Evolutionary conservation across 1,140 invertebrate species (phyloP).

Genomic region (Drosophila sturtevanti): DNA sequence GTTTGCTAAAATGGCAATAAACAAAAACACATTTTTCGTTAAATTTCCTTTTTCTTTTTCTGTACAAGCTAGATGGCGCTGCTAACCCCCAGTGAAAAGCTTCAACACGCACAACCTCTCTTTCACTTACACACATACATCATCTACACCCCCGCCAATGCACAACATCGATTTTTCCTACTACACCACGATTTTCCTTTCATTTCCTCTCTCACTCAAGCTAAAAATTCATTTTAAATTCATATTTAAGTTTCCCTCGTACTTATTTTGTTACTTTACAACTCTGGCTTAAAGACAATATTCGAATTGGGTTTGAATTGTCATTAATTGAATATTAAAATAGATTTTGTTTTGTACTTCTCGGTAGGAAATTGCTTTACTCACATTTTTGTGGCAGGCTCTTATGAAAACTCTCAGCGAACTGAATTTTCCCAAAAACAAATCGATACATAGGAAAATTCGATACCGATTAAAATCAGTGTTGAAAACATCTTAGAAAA

Average conservation of each 20-base stretch:
- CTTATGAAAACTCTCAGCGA: slow-evolving; percentile 69
- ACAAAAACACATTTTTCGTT: slow-evolving; percentile 68
- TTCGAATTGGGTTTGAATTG: not conserved
- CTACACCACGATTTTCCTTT: slow-evolving; percentile 12
- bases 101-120: slow-evolving; percentile 51
- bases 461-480: not conserved
- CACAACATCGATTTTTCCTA: slow-evolving; percentile 9
- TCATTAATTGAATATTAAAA: not conserved
- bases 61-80: slow-evolving; percentile 57
- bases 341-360: not conserved
- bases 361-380: slow-evolving; percentile 45
- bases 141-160: slow-evolving; percentile 37
- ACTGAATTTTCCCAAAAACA: slow-evolving; percentile 19
- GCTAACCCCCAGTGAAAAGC: slow-evolving; percentile 64
- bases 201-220: slow-evolving; percentile 4
- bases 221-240: not conserved
- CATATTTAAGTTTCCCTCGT: not conserved
- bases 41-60: slow-evolving; percentile 34
- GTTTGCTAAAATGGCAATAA: slow-evolving; percentile 46
- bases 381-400: slow-evolving; percentile 72
- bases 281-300: not conserved
- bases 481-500: not conserved
- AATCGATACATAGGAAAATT: not conserved
- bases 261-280: not conserved
- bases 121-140: slow-evolving; percentile 72